Base-by-base conservation (phyloP, 2,113 vertebrate genomes). In the Girardinichthys multiradiatus region DNA sequence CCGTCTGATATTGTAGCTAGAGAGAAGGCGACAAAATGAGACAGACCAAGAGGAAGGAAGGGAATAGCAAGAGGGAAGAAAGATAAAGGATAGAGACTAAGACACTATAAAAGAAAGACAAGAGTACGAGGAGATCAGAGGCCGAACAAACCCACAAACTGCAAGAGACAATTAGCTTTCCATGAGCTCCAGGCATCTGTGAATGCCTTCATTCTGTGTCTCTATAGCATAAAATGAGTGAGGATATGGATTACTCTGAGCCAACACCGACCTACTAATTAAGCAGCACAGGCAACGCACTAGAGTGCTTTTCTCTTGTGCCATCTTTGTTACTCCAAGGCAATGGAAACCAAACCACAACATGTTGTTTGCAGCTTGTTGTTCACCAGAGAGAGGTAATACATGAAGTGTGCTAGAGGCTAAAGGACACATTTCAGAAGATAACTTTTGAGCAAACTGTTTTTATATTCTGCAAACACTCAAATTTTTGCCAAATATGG, bases 141-240 rank as follows among this genome's bases (percentile, higher is more conserved):
- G 59, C 27, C 37, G 57, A 82, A 84, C 81, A 87, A 77, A 75
- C 69, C 64, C 67, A 70, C 74, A 71, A 80, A 76, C 64, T 71
- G 31, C 14, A 35, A 33, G 12, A 87, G 69, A 86, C 76, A 88
- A 82, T 86, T 85, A 84, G 83, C 72, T 82, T 63, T 78, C 76
- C 71, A 72, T 76, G 77, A 87, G 79, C 83, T 60, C 64, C 45
- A 73, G 64, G 84, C 80, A 81, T 84, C 64, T 82, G 82, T 30
- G 57, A 75, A 73, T 14, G 60, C 67, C 70, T 81, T 79, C 68
- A 65, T 72, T 71, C 64, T 82, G 0, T 21, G 11, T 14, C 76
- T 76, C 66, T 28, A n/a, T 67, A 33, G 64, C 60, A 37, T 62
- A 57, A 83, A 86, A 79, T 70, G 68, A 79, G 28, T 35, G 27